Evolutionary conservation across 2,113 vertebrate species (phyloP), one percentile per base, ranked within the genome.

Genomic region (Channa maculata): DNA sequence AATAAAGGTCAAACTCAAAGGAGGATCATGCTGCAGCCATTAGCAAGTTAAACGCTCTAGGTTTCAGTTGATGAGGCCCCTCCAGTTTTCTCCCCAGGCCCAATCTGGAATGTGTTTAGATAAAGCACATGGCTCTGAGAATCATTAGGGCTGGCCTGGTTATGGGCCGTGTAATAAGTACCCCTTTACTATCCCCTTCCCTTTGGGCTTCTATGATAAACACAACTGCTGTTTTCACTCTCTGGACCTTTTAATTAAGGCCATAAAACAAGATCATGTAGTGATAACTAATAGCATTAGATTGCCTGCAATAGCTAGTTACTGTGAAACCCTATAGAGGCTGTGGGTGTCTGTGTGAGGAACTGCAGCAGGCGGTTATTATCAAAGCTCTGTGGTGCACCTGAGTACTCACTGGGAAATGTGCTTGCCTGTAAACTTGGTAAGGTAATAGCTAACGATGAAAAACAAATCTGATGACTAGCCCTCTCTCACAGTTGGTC

Each of bases 211-310:
- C 54, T 50, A 37, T 72, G 80, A 82, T 85, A 82, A 83, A 88
- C 74, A 80, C 58, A 71, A 79, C 14, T 62, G 53, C 60, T 79
- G 72, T 75, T 88, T 86, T 85, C 64, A 4, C 75, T 58, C 75
- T 80, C 58, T 82, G 66, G 58, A 74, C 75, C 67, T 80, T 86
- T 87, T 85, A 83, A 88, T 76, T 77, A 80, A 60, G 45, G 63
- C 66, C 33, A 24, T 86, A 81, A 88, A 85, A 80, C 65, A 75
- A 79, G 80, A 87, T 80, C 77, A 80, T 76, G 80, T 62, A 75
- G 79, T 74, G 69, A 81, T 85, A 84, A 82, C 63, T 78, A 80
- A 82, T 52, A 62, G 74, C 70, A 34, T 11, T 62, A 46, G 46
- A 52, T 69, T 67, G 77, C 11, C 49, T 57, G 61, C 38, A 64